phyloP scores from a whole-genome alignment of 1,140 invertebrate species.

The Epicauta chinensis region DNA sequence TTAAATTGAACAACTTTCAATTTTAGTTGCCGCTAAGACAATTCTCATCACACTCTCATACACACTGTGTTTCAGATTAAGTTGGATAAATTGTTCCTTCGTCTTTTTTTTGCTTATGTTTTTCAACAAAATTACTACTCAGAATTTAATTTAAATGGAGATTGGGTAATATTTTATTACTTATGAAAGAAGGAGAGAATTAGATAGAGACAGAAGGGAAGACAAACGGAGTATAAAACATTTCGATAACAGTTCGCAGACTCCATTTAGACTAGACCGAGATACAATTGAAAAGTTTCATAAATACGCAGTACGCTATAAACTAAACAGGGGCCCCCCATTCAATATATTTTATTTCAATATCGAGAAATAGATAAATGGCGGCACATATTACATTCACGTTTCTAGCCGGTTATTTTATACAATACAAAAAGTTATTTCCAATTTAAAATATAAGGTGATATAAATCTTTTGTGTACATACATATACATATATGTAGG shows the following conservation, averaged over 20 bases:
- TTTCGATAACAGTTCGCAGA: conserved; percentile 26
- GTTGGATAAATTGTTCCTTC: neutral
- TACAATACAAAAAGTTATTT: conserved; percentile 22
- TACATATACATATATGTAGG: too few species aligned
- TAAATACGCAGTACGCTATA: conserved; percentile 23
- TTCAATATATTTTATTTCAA: conserved; percentile 29
- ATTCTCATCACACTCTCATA: too few species aligned
- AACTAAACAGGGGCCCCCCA: conserved; percentile 25
- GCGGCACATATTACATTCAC: conserved; percentile 24
- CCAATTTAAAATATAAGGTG: conserved; percentile 21
- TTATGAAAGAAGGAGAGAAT: too few species aligned
- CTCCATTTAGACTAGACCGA: conserved; percentile 22
- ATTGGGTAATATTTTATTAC: conserved; percentile 16
- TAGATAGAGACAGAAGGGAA: neutral
- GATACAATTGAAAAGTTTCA: conserved; percentile 31
- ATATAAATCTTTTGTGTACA: conserved; percentile 12
- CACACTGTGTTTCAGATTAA: too few species aligned
- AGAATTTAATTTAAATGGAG: conserved; percentile 17
- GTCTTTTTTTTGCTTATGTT: conserved; percentile 4
- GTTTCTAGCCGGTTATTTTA: conserved; percentile 23
- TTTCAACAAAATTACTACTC: neutral
- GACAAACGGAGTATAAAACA: conserved; percentile 17
- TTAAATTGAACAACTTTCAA: too few species aligned
- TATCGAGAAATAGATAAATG: conserved; percentile 28
- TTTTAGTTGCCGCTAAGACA: too few species aligned